phyloP scores from a whole-genome alignment of 2,888 invertebrate genomes.

The Therioaphis trifolii region DNA sequence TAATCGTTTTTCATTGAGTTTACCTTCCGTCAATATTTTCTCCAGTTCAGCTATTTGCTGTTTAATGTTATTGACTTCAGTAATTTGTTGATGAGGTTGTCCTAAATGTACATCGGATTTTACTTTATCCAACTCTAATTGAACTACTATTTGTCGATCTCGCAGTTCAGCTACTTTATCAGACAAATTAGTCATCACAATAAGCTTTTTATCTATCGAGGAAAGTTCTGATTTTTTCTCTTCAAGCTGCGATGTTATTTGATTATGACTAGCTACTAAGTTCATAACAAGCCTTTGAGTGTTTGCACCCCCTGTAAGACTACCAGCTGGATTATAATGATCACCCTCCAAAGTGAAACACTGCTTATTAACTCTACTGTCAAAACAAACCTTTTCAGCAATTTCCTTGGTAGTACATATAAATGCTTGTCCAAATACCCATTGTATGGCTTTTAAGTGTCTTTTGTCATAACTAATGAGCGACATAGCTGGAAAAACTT shows the following conservation, averaged over 20 bases:
- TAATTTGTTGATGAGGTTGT: constrained; percentile 57
- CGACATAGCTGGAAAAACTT: constrained; percentile 81
- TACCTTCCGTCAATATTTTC: constrained; percentile 44
- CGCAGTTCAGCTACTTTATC: constrained; percentile 22
- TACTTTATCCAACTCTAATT: constrained; percentile 39
- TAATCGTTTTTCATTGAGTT: constrained; percentile 48
- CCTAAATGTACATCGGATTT: constrained; percentile 54
- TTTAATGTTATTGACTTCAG: constrained; percentile 61
- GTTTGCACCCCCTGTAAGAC: constrained; percentile 81
- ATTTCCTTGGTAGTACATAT: constrained; percentile 84
- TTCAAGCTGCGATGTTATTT: constrained; percentile 34
- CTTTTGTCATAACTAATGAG: constrained; percentile 78
- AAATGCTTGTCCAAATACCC: constrained; percentile 87
- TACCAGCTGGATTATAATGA: constrained; percentile 87
- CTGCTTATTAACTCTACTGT: constrained; percentile 76
- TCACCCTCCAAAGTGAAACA: constrained; percentile 94
- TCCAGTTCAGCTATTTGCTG: constrained; percentile 56
- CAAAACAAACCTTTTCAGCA: constrained; percentile 85
- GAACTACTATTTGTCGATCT: constrained; percentile 40
- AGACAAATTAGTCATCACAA: constrained; percentile 24
- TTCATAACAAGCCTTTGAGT: constrained; percentile 47
- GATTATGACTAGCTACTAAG: constrained; percentile 37
- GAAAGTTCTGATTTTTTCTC: constrained; percentile 28
- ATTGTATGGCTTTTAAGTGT: constrained; percentile 83
- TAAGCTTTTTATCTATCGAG: constrained; percentile 17